phyloP scores from a whole-genome alignment of 2,888 invertebrate genomes.

The Orthonevra nobilis region DNA sequence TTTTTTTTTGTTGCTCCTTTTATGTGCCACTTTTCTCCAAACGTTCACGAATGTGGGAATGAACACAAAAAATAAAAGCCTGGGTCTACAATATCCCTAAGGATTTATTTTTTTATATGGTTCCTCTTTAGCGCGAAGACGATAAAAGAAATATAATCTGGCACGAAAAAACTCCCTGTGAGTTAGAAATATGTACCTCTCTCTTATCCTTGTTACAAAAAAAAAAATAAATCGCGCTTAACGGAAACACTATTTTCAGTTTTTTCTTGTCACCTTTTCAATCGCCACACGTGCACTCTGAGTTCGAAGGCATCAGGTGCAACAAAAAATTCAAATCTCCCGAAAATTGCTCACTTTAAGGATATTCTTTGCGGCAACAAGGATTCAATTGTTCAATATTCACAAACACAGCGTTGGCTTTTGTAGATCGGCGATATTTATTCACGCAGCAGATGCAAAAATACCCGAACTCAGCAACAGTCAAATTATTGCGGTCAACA shows the following conservation, averaged over 20 bases:
- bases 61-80: constrained; percentile 6
- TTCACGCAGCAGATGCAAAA: constrained; percentile 46
- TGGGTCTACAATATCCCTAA: constrained; percentile 42
- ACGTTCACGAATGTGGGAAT: not conserved
- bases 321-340: constrained; percentile 29
- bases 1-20: too few species aligned
- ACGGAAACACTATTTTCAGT: constrained; percentile 26
- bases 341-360: constrained; percentile 62
- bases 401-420: not conserved
- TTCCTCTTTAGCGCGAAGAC: constrained; percentile 35
- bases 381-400: constrained; percentile 15
- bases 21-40: constrained; percentile 44
- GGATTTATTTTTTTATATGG: constrained; percentile 63
- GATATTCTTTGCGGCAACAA: constrained; percentile 8
- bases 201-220: constrained; percentile 38
- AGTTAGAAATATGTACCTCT: constrained; percentile 41
- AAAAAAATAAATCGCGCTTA: constrained; percentile 34
- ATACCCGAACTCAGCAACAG: constrained; percentile 45
- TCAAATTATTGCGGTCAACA: constrained; percentile 69
- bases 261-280: constrained; percentile 8
- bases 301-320: constrained; percentile 46
- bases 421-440: constrained; percentile 50
- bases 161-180: constrained; percentile 24
- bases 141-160: constrained; percentile 2
- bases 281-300: constrained; percentile 37